Conservation (phyloP, 2,888 invertebrate species). For the Polylopha cassiicola region DNA sequence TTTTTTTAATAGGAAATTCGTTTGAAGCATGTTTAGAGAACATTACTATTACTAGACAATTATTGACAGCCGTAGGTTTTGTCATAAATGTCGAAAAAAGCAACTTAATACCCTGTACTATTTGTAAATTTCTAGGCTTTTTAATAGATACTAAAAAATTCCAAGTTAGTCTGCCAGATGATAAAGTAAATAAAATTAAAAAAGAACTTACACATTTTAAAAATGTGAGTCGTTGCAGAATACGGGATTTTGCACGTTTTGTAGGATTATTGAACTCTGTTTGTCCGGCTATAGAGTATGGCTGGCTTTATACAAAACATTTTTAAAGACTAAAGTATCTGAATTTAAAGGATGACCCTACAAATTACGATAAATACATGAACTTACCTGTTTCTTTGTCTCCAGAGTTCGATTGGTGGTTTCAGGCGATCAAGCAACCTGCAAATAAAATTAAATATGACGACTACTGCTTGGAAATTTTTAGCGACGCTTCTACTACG, state of each 20-base stretch:
- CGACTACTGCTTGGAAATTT: constrained; percentile 10
- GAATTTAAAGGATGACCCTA: constrained; percentile 15
- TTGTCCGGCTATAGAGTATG: constrained; percentile 36
- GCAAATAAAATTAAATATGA: too few relatives aligned
- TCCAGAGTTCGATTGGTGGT: constrained; percentile 20
- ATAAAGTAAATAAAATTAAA: constrained; percentile 20
- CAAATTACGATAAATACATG: constrained; percentile 22
- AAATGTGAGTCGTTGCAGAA: constrained; percentile 22
- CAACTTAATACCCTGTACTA: constrained; percentile 9
- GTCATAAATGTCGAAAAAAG: constrained; percentile 27
- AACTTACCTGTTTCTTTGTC: neutral
- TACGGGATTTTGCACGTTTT: constrained; percentile 26
- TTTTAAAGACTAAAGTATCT: constrained; percentile 27
- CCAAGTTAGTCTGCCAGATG: constrained; percentile 19
- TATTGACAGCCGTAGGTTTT: constrained; percentile 22
- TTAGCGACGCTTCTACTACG: constrained; percentile 20
- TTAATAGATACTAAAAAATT: constrained; percentile 19
- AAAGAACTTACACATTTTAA: constrained; percentile 10
- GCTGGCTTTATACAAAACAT: constrained; percentile 33
- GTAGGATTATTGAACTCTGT: constrained; percentile 28
- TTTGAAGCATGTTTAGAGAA: constrained; percentile 7
- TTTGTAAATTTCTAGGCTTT: constrained; percentile 24
- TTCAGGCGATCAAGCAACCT: too few relatives aligned
- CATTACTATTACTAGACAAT: constrained; percentile 1
- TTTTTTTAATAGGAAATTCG: constrained; percentile 4